Evolutionary conservation across 1,140 invertebrate genomes (phyloP), one percentile per base, ranked within the genome.

Genomic region (Panagrolaimus sp.): DNA sequence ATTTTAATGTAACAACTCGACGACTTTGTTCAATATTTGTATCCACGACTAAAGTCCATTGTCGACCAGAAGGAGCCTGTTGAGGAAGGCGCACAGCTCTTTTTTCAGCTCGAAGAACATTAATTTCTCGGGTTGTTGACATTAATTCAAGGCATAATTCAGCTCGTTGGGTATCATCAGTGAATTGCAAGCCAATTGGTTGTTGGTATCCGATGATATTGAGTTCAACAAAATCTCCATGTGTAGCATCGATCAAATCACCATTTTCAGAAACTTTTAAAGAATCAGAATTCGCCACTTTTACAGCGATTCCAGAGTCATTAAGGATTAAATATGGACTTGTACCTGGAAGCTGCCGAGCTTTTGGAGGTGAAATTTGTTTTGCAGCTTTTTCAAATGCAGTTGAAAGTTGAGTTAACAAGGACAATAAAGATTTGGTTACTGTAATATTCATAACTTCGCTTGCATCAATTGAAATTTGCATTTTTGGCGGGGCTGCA

Each of bases 381-480:
- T 81, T 79, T 63, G 86, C 85, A n/a, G 87, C 86, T 73, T 86
- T 84, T 63, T 81, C 82, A 75, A 87, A 87, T 7, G 84, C 86
- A 78, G 88, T 84, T 15, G 84, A 84, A 10, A 90, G 80, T 52
- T 84, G 85, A n/a, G 78, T 85, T 32, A 89, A 75, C 12, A 89
- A 86, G 75, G 93, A 90, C 24, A 98, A 84, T 72, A 90, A 90
- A 0, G 91, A 91, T 85, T 94, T 95, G 1, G 92, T 94, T 15
- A 97, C 85, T 1, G 92, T 85, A 4, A 87, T 71, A 71, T 87
- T 83, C 52, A 87, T 71, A n/a, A 80, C 74, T 66, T 87, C 84
- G 15, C 68, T 75, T 0, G 86, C 85, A 6, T 74, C 76, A 4
- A 87, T 73, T 58, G 80, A 83, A 65, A 87, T 68, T 10, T 69